Base-by-base conservation (phyloP, 2,797 vertebrate species). In the Myotis planiceps region DNA sequence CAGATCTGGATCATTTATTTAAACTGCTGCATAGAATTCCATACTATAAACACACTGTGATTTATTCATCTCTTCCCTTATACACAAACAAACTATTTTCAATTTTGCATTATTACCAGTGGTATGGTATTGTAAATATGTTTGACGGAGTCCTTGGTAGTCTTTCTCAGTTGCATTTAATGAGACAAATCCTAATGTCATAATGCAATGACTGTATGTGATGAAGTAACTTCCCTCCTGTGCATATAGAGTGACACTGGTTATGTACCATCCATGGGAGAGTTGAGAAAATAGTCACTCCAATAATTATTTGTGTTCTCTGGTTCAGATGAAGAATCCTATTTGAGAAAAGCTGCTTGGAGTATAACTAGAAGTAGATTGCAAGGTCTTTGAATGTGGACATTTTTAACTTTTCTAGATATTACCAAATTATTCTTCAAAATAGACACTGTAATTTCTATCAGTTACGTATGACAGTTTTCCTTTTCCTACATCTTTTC, bases 221-320 rank as follows among this genome's bases (percentile, higher is more conserved):
- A 91, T 66, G 32, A 81, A 63, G 49, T 66, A 69, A 82, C 9
- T 71, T 92, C 32, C 94, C 63, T 69, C 18, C 10, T 63, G 18
- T 65, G 34, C 13, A 34, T 21, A 27, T 90, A 84, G 65, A 75
- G 71, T 45, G 37, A 86, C 63, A 18, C 23, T 53, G 71, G 42
- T 63, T n/a, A 25, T 5, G 19, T 32, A 27, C 16, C 10, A 45
- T 86, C 23, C 55, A 65, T 83, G 49, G 75, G 51, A 86, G 15
- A 75, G 37, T 7, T 90, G 85, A 92, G 69, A 69, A 89, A 79
- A 74, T 21, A 85, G 18, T 69, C 66, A 87, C n/a, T 83, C 80
- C 63, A 74, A 66, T 72, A 32, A 66, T 19, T 60, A 27, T 42
- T 60, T 37, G 1, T 78, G 34, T 80, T 82, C 51, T 80, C 1